Conservation (phyloP, 2,113 vertebrate genomes). For the Tupaia chinensis region DNA sequence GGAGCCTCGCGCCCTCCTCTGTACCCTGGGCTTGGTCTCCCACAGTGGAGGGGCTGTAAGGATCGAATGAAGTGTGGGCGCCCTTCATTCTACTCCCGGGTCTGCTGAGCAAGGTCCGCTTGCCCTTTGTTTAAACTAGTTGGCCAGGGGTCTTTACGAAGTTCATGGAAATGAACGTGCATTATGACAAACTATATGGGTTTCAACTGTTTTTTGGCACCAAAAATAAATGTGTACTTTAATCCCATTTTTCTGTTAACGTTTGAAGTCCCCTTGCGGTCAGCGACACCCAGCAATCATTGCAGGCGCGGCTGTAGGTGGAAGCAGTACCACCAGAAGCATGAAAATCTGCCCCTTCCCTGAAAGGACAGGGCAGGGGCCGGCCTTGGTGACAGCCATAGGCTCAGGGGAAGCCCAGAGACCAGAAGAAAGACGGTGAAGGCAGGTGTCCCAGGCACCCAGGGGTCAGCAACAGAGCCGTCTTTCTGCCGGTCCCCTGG, state of each 20-base stretch:
- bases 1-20: background rate
- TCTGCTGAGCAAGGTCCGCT: no score
- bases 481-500: accelerated
- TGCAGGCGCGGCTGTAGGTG: background rate
- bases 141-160: no score
- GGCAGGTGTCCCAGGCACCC: no score
- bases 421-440: background rate
- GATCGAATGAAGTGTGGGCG: background rate
- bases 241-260: no score
- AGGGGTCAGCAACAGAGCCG: background rate
- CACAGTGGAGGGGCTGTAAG: background rate
- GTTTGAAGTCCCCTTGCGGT: no score
- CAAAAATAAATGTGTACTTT: no score
- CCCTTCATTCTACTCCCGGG: background rate
- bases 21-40: background rate
- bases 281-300: background rate
- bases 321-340: background rate
- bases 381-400: no score
- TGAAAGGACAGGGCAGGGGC: no score
- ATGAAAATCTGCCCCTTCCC: no score
- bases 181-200: no score
- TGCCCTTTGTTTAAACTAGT: background rate
- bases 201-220: no score
- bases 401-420: background rate
- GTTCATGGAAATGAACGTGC: no score